Conservation (phyloP, 2,113 vertebrate genomes). For the Neodon shergylaensis region DNA sequence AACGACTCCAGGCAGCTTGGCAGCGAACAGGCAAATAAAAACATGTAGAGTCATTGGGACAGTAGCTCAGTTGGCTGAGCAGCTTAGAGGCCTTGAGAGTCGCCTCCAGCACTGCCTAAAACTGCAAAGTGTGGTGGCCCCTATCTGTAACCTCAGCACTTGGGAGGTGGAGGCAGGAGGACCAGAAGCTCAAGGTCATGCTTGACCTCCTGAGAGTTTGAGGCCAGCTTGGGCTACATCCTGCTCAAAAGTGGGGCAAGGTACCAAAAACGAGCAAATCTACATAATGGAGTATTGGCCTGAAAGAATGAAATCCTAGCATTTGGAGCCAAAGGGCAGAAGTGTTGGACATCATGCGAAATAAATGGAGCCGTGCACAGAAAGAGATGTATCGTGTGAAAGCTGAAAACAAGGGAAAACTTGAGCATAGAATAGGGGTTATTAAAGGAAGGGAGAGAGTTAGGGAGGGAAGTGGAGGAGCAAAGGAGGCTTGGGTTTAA, state of each 20-base stretch:
- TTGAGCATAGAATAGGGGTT: not conserved
- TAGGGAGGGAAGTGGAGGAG: rapidly evolving
- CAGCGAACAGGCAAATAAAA: not conserved
- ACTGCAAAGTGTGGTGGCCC: not conserved
- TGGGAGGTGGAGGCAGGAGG: not conserved
- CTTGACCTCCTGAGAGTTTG: not conserved
- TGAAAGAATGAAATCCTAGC: not conserved
- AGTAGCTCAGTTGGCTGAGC: not conserved
- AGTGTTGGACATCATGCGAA: not conserved
- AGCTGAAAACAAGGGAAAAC: not conserved
- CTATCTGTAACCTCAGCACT: not conserved
- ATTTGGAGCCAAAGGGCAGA: not conserved
- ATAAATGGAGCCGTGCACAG: not conserved
- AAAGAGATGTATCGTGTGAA: not conserved
- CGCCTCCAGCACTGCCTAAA: not conserved
- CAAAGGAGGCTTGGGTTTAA: not conserved
- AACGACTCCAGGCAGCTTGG: not conserved
- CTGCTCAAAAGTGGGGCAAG: not conserved
- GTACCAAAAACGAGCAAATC: not conserved
- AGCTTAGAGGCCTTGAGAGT: not conserved
- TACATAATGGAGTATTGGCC: not conserved
- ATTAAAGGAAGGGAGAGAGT: not conserved
- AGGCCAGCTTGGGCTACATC: not conserved
- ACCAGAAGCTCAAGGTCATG: not conserved
- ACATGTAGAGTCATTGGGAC: not conserved